Base-by-base conservation (phyloP, 2,113 vertebrate species). In the Pseudorectes ferrugineus region DNA sequence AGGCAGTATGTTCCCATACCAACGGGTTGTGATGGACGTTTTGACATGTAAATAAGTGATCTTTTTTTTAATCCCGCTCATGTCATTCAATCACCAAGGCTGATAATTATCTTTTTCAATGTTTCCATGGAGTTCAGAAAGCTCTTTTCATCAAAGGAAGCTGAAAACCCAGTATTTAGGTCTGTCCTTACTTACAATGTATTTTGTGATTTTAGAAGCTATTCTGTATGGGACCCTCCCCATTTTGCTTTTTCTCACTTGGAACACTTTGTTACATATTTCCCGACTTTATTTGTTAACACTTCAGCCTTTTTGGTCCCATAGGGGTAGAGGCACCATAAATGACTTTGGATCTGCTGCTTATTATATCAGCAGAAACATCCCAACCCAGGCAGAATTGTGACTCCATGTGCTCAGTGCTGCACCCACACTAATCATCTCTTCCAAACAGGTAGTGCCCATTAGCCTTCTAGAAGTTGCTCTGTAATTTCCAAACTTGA, bases 101-200 rank as follows among this genome's bases (percentile, higher is more conserved):
- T 96, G 17, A 15, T 88, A 91, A 95, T 77, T 95, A 77, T 76
- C 36, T 84, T 95, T 96, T 96, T 62, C 88, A 88, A 36, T 93
- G 94, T 95, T 97, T 97, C 96, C 90, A 96, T 95, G 93, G 95
- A 96, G 96, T 97, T 96, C 94, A 97, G 71, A 78, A 92, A 94
- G 75, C 82, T 92, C 78, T 88, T 97, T 97, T 97, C 94, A 93
- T 82, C 76, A 95, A 93, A 97, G 77, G 63, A 95, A 15, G 49
- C 71, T 58, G 54, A 72, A 97, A 96, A 94, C 49, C 72, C 46
- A 87, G 43, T 45, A 85, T 93, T 94, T 89, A 59, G 26, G 46
- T 89, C 40, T 92, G 67, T 93, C 66, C 35, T 86, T 93, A 91
- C 82, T 91, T 96, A 87, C 40, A 88, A 91, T 70, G 58, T 10